Conservation (phyloP, 2,113 vertebrate species). For the Osmerus eperlanus region DNA sequence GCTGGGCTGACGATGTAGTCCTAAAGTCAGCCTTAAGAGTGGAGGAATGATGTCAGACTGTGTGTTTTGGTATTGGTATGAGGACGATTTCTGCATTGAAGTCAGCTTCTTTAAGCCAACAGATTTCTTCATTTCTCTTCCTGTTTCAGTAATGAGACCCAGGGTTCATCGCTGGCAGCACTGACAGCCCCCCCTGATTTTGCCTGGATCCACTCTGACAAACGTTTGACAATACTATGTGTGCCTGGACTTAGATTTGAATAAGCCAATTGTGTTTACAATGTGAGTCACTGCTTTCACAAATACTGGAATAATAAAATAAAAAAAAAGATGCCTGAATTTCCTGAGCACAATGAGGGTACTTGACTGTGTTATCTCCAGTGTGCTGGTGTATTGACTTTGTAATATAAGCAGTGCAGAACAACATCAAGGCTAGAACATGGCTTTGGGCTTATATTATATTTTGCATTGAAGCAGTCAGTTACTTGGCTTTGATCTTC, state of each 20-base stretch:
- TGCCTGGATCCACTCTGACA: conserved; percentile 60
- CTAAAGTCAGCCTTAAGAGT: no score
- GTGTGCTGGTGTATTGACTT: conserved; percentile 65
- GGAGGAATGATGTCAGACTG: no score
- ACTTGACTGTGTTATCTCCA: conserved; percentile 68
- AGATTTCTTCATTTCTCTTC: conserved; percentile 49
- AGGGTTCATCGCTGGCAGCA: conserved; percentile 38
- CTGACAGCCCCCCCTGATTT: conserved; percentile 58
- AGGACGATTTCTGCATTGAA: not conserved
- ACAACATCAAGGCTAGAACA: conserved; percentile 70
- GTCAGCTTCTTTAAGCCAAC: not conserved
- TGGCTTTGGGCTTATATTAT: conserved; percentile 73
- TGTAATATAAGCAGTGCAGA: conserved; percentile 64
- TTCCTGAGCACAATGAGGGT: conserved; percentile 65
- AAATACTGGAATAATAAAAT: conserved; percentile 49
- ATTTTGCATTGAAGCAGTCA: conserved; percentile 70
- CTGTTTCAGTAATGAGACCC: conserved; percentile 48
- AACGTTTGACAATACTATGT: conserved; percentile 54
- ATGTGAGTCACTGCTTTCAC: conserved; percentile 56
- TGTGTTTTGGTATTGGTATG: no score
- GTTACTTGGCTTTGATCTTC: conserved; percentile 74
- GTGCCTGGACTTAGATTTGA: conserved; percentile 64
- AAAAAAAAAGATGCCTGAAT: conserved; percentile 51
- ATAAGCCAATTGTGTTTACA: conserved; percentile 75
- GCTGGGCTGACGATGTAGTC: not conserved